Evolutionary conservation across 2,888 invertebrate genomes (phyloP), one percentile per base, ranked within the genome.

Genomic region (Stegana nigrithorax): DNA sequence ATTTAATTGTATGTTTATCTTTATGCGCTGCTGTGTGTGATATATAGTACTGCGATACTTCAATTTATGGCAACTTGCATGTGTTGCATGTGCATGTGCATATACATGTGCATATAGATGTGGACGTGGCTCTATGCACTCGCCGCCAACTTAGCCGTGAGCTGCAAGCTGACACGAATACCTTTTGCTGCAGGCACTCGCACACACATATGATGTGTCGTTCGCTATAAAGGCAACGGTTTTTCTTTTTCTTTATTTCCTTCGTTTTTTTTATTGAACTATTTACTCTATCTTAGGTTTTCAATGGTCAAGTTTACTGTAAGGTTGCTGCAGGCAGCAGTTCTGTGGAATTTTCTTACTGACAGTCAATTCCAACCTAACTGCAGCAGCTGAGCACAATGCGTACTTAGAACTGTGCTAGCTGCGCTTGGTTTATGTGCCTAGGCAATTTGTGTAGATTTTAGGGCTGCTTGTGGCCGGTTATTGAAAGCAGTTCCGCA

Each of bases 1-100:
- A 77, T 79, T 75, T 75, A 75, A 75, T 75, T 75, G 75, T 78
- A 77, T 75, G 79, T 75, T 75, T 79, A 73, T 78, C 77, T 77
- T 77, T 72, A n/a, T 36, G 39, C n/a, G 51, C 29, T 32, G n/a
- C 7, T 44, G 44, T 44, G 17, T 29, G 17, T 32, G 21, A 45
- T 23, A 23, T 45, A 19, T 45, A 19, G 21, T n/a, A n/a, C n/a
- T n/a, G n/a, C n/a, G n/a, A n/a, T n/a, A 45, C 45, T 12, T 45
- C 21, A 14, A 17, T 17, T 45, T 45, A 45, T 8, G 8, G 45
- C 21, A 5, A 3, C 17, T 4, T 19, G 21, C 12, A 45, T 2
- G 32, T 17, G 29, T 32, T 5, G 53, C 32, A 21, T 36, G 8
- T 53, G 36, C 5, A 4, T 42, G 42, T 42, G 25, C 1, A 21